Evolutionary conservation across 2,888 invertebrate genomes (phyloP), one percentile per base, ranked within the genome.

Genomic region (Archips crataeganus): DNA sequence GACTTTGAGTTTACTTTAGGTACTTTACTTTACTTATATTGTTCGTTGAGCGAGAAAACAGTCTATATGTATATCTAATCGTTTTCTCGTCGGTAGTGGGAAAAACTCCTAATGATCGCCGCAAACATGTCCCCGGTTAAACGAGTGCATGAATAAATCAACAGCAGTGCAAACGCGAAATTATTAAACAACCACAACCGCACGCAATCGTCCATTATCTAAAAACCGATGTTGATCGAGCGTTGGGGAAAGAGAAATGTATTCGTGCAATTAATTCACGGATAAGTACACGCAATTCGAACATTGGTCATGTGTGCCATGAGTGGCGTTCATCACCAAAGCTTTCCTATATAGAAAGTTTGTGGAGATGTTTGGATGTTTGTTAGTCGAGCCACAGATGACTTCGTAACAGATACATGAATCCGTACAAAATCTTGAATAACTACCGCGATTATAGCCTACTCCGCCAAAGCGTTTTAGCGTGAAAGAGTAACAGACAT

Each of bases 121-220:
- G 42, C 45, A 62, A 63, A 23, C 63, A 13, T 32, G 42, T 32
- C 23, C 47, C 23, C 42, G 45, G 8, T 8, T 32, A 32, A 11
- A 47, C 47, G 2, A 32, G 63, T 47, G 13, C 34, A 63, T 63
- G 32, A 63, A 63, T 47, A 63, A 13, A 32, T 63, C 47, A 63
- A n/a, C 45, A 47, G 32, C 32, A 47, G 10, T 32, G 45, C 32
- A 32, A 47, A 47, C 63, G 47, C 45, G 34, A 9, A 42, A 47
- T 47, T 63, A 63, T 47, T 63, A 32, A 47, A 32, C 47, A n/a
- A 63, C 34, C 47, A 63, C 45, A 63, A 63, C 63, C 63, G 47
- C 47, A 47, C 63, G 9, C 47, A 34, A 34, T n/a, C 62, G 47
- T 47, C 32, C 47, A 63, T 63, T 63, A 47, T 45, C 47, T 47